phyloP scores from a whole-genome alignment of 2,113 vertebrate genomes.

The Microcebus griseorufus region DNA sequence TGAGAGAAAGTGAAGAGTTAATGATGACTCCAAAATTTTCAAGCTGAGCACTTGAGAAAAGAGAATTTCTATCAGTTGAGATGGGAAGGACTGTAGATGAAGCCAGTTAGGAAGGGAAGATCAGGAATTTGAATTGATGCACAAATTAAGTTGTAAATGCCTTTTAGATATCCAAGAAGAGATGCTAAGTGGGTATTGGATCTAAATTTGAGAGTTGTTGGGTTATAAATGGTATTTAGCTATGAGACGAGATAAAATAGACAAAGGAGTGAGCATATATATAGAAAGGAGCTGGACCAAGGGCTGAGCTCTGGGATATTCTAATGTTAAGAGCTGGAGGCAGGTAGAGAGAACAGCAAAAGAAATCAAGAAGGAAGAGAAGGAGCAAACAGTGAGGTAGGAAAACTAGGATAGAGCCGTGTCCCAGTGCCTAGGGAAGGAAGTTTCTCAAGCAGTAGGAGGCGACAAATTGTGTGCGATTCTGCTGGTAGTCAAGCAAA shows the following conservation, averaged over 20 bases:
- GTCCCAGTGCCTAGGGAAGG: rapidly evolving
- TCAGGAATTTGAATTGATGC: neutral
- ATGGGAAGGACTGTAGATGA: neutral
- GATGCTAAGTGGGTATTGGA: neutral
- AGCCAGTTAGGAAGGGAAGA: neutral
- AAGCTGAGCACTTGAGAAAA: neutral
- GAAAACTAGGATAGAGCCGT: neutral
- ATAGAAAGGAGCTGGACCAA: neutral
- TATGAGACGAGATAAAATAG: neutral
- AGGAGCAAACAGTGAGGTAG: neutral
- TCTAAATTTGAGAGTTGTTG: neutral
- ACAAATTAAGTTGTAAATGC: neutral
- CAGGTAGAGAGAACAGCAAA: neutral
- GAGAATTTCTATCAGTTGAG: neutral
- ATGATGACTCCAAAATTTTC: neutral
- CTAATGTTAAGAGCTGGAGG: neutral
- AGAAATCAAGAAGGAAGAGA: neutral
- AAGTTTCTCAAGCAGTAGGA: neutral
- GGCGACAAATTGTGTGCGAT: neutral
- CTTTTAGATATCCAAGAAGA: constrained; percentile 18
- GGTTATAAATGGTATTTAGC: neutral
- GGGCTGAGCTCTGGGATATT: neutral
- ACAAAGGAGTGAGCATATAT: neutral
- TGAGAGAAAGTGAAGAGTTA: neutral
- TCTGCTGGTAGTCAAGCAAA: neutral